phyloP scores from a whole-genome alignment of 2,113 vertebrate species.

The Triplophysa dalaica region DNA sequence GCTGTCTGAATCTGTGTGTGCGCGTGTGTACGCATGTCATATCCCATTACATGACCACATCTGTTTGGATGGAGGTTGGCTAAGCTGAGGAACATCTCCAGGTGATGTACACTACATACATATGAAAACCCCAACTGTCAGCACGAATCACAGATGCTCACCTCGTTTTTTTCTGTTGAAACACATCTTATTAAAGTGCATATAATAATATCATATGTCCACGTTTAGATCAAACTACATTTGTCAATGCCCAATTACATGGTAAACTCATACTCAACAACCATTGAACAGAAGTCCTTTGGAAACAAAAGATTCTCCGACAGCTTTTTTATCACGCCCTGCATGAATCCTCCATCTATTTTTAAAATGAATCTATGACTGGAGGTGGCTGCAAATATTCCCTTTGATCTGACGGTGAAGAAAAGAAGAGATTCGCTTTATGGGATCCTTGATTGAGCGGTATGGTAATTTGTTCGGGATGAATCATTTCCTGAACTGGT shows the following conservation, averaged over 20 bases:
- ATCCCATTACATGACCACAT: slow-evolving; percentile 5
- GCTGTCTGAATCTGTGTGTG: slow-evolving; percentile 4
- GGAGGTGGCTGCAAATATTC: not conserved
- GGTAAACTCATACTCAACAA: no score
- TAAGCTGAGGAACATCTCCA: not conserved
- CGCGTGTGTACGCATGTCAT: not conserved
- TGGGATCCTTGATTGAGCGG: not conserved
- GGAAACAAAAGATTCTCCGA: no score
- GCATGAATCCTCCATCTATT: no score
- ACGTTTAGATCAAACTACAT: not conserved
- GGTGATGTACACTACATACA: slow-evolving; percentile 6
- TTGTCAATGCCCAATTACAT: no score
- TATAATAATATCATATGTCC: not conserved
- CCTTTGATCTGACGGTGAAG: not conserved
- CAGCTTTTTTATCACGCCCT: no score
- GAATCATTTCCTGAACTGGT: not conserved
- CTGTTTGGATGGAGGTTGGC: not conserved
- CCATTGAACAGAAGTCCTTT: no score
- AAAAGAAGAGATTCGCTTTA: not conserved
- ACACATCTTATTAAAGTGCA: not conserved
- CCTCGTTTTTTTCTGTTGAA: not conserved
- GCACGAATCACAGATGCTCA: slow-evolving; percentile 17
- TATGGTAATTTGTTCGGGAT: not conserved
- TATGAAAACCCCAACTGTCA: slow-evolving; percentile 18
- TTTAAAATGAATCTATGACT: not conserved